phyloP scores from a whole-genome alignment of 2,888 invertebrate species.

The Oligia strigilis region DNA sequence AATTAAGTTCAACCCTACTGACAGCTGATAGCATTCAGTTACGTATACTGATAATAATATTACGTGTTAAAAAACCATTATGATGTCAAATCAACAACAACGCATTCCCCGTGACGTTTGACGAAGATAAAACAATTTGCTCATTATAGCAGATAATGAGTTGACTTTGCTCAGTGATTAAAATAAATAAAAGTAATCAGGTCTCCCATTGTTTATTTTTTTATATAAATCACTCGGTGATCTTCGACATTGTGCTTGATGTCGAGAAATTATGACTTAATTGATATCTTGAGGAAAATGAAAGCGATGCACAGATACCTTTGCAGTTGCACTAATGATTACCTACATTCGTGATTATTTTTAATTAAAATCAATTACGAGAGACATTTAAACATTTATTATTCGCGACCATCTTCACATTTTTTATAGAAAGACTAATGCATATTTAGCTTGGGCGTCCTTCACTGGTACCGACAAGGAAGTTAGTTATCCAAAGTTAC shows the following conservation, averaged over 20 bases:
- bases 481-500: conserved; percentile 20
- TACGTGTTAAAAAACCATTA: conserved; percentile 40
- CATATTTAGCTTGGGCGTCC: conserved; percentile 1
- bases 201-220: conserved; percentile 53
- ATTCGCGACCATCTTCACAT: conserved; percentile 8
- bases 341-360: conserved; percentile 37
- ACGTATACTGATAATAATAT: conserved; percentile 34
- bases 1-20: conserved; percentile 27
- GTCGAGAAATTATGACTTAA: conserved; percentile 48
- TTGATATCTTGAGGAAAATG: conserved; percentile 54
- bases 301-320: conserved; percentile 10
- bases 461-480: conserved; percentile 32
- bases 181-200: conserved; percentile 53
- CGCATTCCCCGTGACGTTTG: conserved; percentile 40
- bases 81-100: conserved; percentile 43
- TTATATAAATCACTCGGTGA: conserved; percentile 47
- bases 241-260: conserved; percentile 49
- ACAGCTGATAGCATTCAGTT: conserved; percentile 29
- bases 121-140: conserved; percentile 35
- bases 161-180: conserved; percentile 37
- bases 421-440: conserved; percentile 23
- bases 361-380: conserved; percentile 35
- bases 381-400: conserved; percentile 3
- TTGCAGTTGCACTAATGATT: conserved; percentile 33
- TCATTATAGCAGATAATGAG: conserved; percentile 44